A percentile compares a stretch with the other conserved stretches of the same genome.
Conservation (phyloP, 2,113 vertebrate species). For the Etheostoma spectabile region DNA sequence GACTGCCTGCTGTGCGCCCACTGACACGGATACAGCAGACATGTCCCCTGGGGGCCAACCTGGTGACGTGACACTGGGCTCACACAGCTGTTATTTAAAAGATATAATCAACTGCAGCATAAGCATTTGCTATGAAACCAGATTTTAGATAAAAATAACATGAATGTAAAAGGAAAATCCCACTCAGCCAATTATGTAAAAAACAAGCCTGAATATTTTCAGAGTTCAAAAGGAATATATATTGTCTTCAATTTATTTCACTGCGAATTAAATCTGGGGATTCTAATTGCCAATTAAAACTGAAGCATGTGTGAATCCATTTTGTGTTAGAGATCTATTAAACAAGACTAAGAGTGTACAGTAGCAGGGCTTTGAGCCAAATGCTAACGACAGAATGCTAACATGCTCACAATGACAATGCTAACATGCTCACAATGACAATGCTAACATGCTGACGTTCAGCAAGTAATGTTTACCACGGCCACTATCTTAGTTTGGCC, state of each 20-base stretch:
- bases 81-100: slow-evolving; percentile 29
- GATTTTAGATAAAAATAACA: neutral
- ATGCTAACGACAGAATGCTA: neutral
- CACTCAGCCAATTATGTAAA: neutral
- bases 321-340: neutral
- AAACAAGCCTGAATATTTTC: neutral
- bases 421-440: neutral
- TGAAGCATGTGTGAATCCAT: neutral
- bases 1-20: slow-evolving; percentile 68
- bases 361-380: too few species aligned
- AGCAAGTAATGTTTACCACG: neutral
- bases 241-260: neutral
- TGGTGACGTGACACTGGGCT: slow-evolving; percentile 54
- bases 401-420: neutral
- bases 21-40: slow-evolving; percentile 65
- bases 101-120: neutral
- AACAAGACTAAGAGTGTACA: neutral
- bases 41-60: slow-evolving; percentile 47
- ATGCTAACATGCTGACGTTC: neutral
- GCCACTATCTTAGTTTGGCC: neutral
- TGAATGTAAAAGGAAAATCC: neutral
- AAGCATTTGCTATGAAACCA: neutral
- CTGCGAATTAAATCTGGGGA: neutral
- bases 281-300: neutral
- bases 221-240: neutral